A percentile compares a stretch with the other conserved stretches of the same genome.
Conservation (phyloP, 2,888 invertebrate species). For the Coleophora deauratella region DNA sequence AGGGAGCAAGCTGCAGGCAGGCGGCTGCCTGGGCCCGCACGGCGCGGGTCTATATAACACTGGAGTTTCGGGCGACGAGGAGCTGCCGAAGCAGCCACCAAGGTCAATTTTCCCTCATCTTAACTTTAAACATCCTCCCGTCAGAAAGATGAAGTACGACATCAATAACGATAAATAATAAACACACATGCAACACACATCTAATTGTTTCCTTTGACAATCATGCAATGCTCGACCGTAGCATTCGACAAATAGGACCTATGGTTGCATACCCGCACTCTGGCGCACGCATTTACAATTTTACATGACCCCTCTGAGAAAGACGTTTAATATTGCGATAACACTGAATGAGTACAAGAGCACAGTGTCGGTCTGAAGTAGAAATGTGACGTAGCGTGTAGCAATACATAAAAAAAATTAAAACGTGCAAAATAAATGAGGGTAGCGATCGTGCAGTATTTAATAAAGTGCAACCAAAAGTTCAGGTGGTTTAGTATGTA, state of each 20-base stretch:
- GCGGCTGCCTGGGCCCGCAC: not conserved
- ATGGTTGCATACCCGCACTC: constrained; percentile 23
- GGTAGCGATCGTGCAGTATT: constrained; percentile 55
- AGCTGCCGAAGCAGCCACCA: constrained; percentile 57
- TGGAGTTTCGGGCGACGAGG: constrained; percentile 51
- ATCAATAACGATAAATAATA: constrained; percentile 44
- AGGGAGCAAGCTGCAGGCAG: constrained; percentile 16
- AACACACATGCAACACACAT: constrained; percentile 73
- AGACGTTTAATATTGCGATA: constrained; percentile 43
- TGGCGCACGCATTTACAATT: constrained; percentile 42
- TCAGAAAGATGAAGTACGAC: constrained; percentile 69
- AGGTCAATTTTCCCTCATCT: constrained; percentile 69
- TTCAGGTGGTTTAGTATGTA: constrained; percentile 24
- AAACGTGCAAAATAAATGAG: constrained; percentile 31
- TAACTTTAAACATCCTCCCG: constrained; percentile 63
- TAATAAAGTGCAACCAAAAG: constrained; percentile 51
- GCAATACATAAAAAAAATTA: too few species aligned
- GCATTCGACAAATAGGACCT: constrained; percentile 4
- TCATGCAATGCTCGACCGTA: constrained; percentile 59
- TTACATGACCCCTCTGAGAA: constrained; percentile 46
- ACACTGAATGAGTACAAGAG: constrained; percentile 55
- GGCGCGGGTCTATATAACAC: constrained; percentile 58
- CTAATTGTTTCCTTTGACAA: constrained; percentile 60
- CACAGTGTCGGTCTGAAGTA: constrained; percentile 51
- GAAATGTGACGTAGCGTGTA: constrained; percentile 47